Evolutionary conservation across 2,797 vertebrate species (phyloP).

Genomic region (Morus bassanus): DNA sequence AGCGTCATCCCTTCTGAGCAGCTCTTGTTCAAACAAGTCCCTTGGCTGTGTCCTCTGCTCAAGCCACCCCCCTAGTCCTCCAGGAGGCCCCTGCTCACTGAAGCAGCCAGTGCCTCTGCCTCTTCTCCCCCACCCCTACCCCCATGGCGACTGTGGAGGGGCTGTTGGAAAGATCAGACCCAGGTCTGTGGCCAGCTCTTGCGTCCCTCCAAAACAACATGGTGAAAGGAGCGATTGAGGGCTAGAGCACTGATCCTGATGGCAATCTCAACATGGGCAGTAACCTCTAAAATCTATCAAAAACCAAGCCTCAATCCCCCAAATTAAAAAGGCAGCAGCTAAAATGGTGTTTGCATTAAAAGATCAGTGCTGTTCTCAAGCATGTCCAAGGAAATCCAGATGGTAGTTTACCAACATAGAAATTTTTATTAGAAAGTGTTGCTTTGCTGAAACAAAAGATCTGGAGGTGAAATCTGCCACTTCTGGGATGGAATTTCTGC

Average conservation of each 20-base stretch:
- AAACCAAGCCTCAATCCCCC: background rate
- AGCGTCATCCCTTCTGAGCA: background rate
- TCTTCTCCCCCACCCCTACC: background rate
- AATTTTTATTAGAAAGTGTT: background rate
- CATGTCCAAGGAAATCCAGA: background rate
- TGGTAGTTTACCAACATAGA: background rate
- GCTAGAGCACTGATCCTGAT: background rate
- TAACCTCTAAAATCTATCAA: background rate
- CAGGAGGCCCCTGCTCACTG: background rate
- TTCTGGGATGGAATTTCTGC: background rate
- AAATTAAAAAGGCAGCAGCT: background rate
- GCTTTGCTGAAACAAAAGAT: background rate
- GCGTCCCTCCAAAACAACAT: background rate
- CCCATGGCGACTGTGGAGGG: background rate
- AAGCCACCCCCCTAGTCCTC: background rate
- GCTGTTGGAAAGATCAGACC: background rate
- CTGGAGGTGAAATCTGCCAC: background rate
- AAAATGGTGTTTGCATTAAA: background rate
- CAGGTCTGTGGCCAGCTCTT: fast-evolving
- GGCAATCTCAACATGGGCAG: background rate
- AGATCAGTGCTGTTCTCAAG: background rate
- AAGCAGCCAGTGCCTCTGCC: background rate
- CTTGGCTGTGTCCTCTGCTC: background rate
- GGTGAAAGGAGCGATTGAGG: background rate
- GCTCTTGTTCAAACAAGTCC: background rate